phyloP scores from a whole-genome alignment of 1,140 invertebrate genomes.

The Kradibia gibbosae region DNA sequence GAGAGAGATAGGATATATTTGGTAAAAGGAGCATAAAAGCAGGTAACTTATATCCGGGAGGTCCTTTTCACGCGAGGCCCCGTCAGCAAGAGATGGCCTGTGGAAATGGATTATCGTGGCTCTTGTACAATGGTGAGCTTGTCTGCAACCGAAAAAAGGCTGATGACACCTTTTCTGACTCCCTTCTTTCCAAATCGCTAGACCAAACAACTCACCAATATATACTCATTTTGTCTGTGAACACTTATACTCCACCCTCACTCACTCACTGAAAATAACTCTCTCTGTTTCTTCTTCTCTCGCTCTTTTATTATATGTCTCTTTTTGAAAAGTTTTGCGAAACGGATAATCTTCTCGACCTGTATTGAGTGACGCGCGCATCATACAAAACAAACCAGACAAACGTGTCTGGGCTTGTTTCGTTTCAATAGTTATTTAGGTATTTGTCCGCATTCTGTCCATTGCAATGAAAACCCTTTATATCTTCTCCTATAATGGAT shows the following conservation, averaged over 20 bases:
- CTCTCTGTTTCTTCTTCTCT: neutral
- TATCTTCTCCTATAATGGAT: neutral
- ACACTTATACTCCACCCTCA: neutral
- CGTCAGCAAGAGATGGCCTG: slow-evolving; percentile 10
- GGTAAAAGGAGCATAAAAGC: neutral
- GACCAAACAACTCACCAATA: neutral
- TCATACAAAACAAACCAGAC: slow-evolving; percentile 25
- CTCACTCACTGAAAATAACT: neutral
- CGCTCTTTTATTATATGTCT: neutral
- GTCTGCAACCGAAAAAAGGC: slow-evolving; percentile 27
- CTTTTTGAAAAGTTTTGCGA: slow-evolving; percentile 31
- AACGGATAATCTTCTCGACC: slow-evolving; percentile 35
- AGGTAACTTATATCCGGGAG: slow-evolving; percentile 50
- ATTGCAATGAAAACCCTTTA: neutral
- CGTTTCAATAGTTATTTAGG: slow-evolving; percentile 41
- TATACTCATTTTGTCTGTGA: too few relatives aligned
- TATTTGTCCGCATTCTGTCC: neutral
- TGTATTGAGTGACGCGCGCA: neutral
- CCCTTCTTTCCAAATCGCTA: neutral
- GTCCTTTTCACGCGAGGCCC: slow-evolving; percentile 54
- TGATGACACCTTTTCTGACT: slow-evolving; percentile 16
- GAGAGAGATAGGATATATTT: neutral
- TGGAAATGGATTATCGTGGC: slow-evolving; percentile 47
- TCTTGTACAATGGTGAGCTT: slow-evolving; percentile 8
- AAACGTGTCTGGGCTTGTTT: slow-evolving; percentile 13